Conservation (phyloP, 2,888 invertebrate genomes). For the Oxycera nigricornis region DNA sequence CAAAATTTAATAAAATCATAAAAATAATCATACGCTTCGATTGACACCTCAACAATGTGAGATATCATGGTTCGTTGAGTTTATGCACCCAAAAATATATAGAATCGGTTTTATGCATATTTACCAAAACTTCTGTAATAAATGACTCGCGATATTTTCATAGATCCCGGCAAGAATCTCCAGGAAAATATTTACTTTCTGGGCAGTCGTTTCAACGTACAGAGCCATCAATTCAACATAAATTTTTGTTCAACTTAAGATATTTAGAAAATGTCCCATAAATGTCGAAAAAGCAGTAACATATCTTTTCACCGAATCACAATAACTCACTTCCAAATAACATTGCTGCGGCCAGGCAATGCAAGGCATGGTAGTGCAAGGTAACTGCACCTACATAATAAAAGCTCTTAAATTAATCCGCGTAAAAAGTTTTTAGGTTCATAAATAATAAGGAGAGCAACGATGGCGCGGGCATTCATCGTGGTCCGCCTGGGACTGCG, state of each 20-base stretch:
- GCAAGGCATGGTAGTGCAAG: neutral
- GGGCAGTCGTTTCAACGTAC: too few relatives aligned
- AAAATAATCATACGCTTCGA: too few relatives aligned
- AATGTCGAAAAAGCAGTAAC: neutral
- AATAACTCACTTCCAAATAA: neutral
- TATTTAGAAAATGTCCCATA: neutral
- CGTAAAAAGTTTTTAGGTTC: slow-evolving; percentile 11
- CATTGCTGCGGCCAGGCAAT: neutral
- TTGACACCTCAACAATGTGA: too few relatives aligned
- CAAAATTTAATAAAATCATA: too few relatives aligned
- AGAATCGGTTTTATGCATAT: too few relatives aligned
- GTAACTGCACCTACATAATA: slow-evolving; percentile 7
- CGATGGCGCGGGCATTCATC: neutral
- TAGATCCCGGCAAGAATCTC: too few relatives aligned
- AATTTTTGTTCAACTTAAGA: neutral
- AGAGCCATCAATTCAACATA: neutral
- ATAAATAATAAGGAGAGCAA: slow-evolving; percentile 30
- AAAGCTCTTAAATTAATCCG: slow-evolving; percentile 20
- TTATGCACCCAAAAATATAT: too few relatives aligned
- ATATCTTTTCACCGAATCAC: neutral
- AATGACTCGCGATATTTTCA: too few relatives aligned
- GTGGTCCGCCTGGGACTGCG: neutral
- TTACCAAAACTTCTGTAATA: too few relatives aligned
- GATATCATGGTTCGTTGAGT: too few relatives aligned
- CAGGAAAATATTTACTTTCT: too few relatives aligned